Evolutionary conservation across 2,113 vertebrate genomes (phyloP), one percentile per base, ranked within the genome.

Genomic region (Campylomormyrus tamandua): DNA sequence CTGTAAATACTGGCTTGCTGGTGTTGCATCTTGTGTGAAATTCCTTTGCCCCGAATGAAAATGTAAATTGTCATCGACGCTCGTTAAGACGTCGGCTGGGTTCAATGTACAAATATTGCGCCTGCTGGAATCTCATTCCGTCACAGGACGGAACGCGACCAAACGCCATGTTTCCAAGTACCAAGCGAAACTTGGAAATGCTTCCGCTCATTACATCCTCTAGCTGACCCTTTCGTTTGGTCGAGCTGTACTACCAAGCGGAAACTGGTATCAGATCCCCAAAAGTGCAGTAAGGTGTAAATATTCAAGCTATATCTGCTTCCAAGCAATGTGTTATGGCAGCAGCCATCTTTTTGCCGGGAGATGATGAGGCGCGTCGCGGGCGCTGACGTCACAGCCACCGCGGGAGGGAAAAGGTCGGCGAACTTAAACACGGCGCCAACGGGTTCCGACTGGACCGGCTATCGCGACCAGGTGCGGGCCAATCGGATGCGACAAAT

Each of bases 391-490:
- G 83, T 87, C 85, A 87, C 27, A n/a, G 46, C n/a, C 24, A 17
- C 27, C 6, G 49, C 85, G 49, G 74, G 74, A 42, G 74, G 87
- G 88, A 91, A 91, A 90, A 62, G 87, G 92, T 92, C 90, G 90
- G 93, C 94, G 93, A 89, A 90, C 70, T 83, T 90, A 92, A 93
- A 93, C 90, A 90, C 85, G 90, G 50, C 83, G 90, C 53, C 58
- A 90, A 92, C 66, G 77, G 90, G 42, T 86, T 86, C 39, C 88
- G 88, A 62, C 74, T 31, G 91, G 91, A 91, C 90, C 77, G 89
- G 87, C 89, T 45, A 58, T 48, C 62, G 84, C 66, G 88, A 89
- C 83, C 89, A 70, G 90, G 80, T 90, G 89, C 83, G 45, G 6
- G n/a, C n/a, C 48, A 31, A n/a, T 35, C n/a, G 85, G 13, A 53